phyloP scores from a whole-genome alignment of 2,797 vertebrate species.

The Sphaeramia orbicularis region DNA sequence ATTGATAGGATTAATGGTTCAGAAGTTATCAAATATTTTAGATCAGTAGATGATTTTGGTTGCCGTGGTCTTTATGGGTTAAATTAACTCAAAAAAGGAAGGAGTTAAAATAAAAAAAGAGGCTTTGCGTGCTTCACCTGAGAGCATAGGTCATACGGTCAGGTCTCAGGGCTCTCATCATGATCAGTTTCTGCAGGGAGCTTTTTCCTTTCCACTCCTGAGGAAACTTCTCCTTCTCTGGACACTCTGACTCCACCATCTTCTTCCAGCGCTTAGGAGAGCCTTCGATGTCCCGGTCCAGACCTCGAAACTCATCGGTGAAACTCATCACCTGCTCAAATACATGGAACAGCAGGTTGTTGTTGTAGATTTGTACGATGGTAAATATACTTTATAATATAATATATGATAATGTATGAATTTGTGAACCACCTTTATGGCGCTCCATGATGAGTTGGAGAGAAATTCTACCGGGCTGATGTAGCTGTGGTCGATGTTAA shows the following conservation, averaged over 20 bases:
- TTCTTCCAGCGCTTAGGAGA: slow-evolving; percentile 86
- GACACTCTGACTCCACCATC: slow-evolving; percentile 83
- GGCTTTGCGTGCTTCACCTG: slow-evolving; percentile 62
- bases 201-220: slow-evolving; percentile 86
- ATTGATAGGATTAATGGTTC: too few relatives aligned
- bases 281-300: slow-evolving; percentile 85
- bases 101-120: not conserved
- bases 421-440: slow-evolving; percentile 83
- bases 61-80: too few relatives aligned
- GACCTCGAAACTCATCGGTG: slow-evolving; percentile 84
- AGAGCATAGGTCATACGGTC: slow-evolving; percentile 87
- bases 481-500: slow-evolving; percentile 86
- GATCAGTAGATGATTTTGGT: too few relatives aligned
- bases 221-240: slow-evolving; percentile 87
- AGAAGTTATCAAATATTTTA: too few relatives aligned
- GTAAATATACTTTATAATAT: too few relatives aligned
- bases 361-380: too few relatives aligned
- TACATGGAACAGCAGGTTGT: not conserved
- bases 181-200: slow-evolving; percentile 86
- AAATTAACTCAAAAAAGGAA: not conserved
- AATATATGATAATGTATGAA: not conserved
- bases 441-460: slow-evolving; percentile 83
- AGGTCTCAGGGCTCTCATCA: slow-evolving; percentile 84
- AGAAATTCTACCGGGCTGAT: slow-evolving; percentile 85
- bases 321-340: slow-evolving; percentile 81